These are phyloP conservation scores for Epinephelus cyanopodus DNA, from an alignment of 2,113 vertebrate species.

Conservation along the genomic window DNA sequence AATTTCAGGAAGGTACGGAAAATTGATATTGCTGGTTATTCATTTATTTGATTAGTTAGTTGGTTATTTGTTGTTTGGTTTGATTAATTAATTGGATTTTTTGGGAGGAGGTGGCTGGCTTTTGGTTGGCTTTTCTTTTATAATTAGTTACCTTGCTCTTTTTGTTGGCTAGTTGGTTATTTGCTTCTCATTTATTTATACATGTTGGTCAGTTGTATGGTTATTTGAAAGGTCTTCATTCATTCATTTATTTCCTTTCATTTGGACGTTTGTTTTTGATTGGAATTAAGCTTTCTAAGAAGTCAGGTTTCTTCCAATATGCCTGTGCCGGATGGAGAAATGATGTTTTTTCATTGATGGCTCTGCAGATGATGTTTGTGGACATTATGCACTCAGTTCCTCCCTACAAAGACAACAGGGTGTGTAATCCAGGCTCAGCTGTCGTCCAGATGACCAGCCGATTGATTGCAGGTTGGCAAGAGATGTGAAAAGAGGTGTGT, in stretches of 20 bases:
- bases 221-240: not conserved
- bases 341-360: not conserved
- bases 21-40: too few species aligned
- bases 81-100: not conserved
- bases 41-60: not conserved
- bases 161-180: not conserved
- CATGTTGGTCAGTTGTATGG: not conserved
- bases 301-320: not conserved
- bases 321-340: not conserved
- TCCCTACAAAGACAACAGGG: constrained; percentile 2
- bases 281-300: not conserved
- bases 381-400: not conserved
- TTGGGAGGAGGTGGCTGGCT: not conserved
- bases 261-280: not conserved
- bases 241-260: not conserved
- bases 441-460: constrained; percentile 23
- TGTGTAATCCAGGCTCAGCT: not conserved
- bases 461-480: constrained; percentile 54
- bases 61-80: not conserved
- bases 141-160: not conserved
- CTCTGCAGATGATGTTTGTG: not conserved
- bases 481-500: constrained; percentile 41
- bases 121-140: not conserved
- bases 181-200: not conserved
- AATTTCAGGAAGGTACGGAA: too few species aligned